phyloP scores from a whole-genome alignment of 2,797 vertebrate species.

The Cuculus canorus region DNA sequence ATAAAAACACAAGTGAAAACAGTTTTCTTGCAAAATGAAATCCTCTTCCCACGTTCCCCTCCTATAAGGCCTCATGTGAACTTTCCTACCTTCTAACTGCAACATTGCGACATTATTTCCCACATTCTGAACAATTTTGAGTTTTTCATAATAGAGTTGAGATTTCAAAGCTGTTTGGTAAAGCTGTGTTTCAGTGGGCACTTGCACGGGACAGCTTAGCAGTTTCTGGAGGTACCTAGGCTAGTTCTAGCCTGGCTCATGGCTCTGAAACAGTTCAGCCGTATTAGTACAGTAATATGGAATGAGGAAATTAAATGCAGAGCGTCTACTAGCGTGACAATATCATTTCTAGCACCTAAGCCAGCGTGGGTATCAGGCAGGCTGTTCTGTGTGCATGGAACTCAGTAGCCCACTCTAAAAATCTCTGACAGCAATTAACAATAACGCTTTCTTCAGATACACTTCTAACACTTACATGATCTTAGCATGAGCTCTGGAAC shows the following conservation, averaged over 20 bases:
- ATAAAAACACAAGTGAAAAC: background rate
- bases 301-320: background rate
- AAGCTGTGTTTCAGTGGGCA: background rate
- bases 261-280: background rate
- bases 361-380: background rate
- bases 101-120: background rate
- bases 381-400: background rate
- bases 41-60: background rate
- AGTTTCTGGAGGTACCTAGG: background rate
- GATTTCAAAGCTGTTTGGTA: background rate
- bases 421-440: background rate
- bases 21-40: background rate
- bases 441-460: background rate
- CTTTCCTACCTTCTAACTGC: background rate
- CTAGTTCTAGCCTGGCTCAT: background rate
- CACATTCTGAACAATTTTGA: background rate
- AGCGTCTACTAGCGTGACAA: background rate
- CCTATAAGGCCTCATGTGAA: background rate
- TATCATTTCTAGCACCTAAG: background rate
- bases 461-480: constrained; percentile 82
- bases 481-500: constrained; percentile 86
- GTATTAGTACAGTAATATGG: background rate
- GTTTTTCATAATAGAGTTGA: background rate
- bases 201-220: background rate
- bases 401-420: background rate